Conservation (phyloP, 2,888 invertebrate species). For the Melieria omissa region DNA sequence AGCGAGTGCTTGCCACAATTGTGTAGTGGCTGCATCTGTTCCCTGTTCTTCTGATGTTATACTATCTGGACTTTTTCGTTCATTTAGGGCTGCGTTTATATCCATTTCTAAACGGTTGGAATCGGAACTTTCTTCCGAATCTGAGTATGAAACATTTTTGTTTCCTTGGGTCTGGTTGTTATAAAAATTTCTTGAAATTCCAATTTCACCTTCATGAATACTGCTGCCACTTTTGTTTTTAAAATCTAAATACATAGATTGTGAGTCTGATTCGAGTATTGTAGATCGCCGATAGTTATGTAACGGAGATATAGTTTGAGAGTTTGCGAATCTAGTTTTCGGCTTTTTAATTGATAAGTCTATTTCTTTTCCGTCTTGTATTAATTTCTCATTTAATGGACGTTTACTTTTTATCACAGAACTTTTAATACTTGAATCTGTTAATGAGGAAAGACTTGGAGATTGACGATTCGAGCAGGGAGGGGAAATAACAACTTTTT, state of each 20-base stretch:
- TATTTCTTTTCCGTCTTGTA: conserved; percentile 53
- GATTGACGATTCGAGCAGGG: conserved; percentile 66
- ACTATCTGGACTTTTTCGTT: conserved; percentile 62
- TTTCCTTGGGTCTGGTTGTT: too few species aligned
- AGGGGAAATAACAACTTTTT: conserved; percentile 66
- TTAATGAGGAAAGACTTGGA: conserved; percentile 56
- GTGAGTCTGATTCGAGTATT: conserved; percentile 49
- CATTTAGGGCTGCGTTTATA: conserved; percentile 49
- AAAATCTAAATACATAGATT: conserved; percentile 45
- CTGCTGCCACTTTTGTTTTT: conserved; percentile 48
- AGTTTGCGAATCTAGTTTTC: conserved; percentile 48
- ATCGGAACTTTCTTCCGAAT: conserved; percentile 72
- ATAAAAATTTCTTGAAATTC: conserved; percentile 3
- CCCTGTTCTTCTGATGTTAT: conserved; percentile 64
- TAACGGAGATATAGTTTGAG: conserved; percentile 44
- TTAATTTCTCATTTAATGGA: conserved; percentile 56
- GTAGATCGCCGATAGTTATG: conserved; percentile 48
- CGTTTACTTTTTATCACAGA: conserved; percentile 67
- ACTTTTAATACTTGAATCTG: conserved; percentile 65
- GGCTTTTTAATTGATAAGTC: conserved; percentile 57
- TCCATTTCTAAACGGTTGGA: conserved; percentile 57
- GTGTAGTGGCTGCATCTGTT: conserved; percentile 66
- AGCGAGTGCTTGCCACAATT: conserved; percentile 67
- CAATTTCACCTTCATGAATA: conserved; percentile 52
- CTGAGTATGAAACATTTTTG: conserved; percentile 61